phyloP scores from a whole-genome alignment of 1,140 invertebrate species.

The Drosophila dunni region DNA sequence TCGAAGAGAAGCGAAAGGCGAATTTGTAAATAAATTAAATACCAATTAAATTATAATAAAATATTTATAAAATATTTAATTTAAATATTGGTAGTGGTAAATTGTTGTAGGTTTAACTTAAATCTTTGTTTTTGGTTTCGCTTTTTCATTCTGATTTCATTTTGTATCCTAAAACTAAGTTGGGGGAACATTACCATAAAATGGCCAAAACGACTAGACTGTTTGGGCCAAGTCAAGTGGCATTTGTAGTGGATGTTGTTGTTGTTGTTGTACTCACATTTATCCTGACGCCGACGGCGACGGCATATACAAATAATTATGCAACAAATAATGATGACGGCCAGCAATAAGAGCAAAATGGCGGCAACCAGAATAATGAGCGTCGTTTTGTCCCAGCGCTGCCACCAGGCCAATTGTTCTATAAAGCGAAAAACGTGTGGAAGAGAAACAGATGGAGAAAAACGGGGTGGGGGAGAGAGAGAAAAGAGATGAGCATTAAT shows the following conservation, averaged over 20 bases:
- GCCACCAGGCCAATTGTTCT: slow-evolving; percentile 91
- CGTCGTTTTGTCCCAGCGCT: slow-evolving; percentile 90
- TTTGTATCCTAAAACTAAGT: slow-evolving; percentile 43
- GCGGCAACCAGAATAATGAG: slow-evolving; percentile 91
- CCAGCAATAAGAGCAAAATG: slow-evolving; percentile 90
- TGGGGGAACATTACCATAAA: slow-evolving; percentile 30
- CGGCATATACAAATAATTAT: slow-evolving; percentile 93
- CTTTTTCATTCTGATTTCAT: background rate
- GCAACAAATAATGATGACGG: slow-evolving; percentile 92
- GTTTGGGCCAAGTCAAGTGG: slow-evolving; percentile 8
- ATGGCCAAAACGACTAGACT: slow-evolving; percentile 20
- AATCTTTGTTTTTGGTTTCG: slow-evolving; percentile 13
- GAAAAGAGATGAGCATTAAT: slow-evolving; percentile 16
- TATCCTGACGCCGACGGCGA: slow-evolving; percentile 91
- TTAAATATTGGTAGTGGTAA: background rate
- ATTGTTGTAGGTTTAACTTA: slow-evolving; percentile 23
- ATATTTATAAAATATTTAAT: background rate
- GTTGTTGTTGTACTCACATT: slow-evolving; percentile 90
- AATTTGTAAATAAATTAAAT: slow-evolving; percentile 5
- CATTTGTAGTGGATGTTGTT: slow-evolving; percentile 31
- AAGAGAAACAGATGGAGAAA: slow-evolving; percentile 8
- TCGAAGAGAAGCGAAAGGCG: background rate
- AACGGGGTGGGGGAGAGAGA: background rate
- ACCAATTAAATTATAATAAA: slow-evolving; percentile 5
- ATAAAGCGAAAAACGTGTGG: slow-evolving; percentile 21